phyloP scores from a whole-genome alignment of 2,797 vertebrate genomes.

The Microtus californicus region DNA sequence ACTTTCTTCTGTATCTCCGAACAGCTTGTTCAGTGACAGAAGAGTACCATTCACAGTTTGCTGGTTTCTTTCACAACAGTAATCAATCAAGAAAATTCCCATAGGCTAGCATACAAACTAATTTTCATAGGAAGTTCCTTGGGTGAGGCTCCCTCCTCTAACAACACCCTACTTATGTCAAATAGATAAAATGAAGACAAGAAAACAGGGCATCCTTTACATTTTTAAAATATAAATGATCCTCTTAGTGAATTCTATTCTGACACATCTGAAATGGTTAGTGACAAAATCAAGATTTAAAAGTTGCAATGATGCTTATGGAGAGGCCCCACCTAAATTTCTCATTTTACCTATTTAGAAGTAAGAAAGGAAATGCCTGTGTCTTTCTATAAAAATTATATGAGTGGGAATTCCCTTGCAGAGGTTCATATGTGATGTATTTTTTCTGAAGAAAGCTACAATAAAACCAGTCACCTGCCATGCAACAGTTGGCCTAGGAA shows the following conservation, averaged over 20 bases:
- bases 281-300: neutral
- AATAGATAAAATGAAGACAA: neutral
- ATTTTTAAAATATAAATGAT: neutral
- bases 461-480: neutral
- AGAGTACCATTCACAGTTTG: neutral
- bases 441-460: neutral
- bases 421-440: neutral
- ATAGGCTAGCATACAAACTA: neutral
- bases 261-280: neutral
- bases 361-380: neutral
- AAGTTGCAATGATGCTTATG: neutral
- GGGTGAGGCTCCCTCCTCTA: neutral
- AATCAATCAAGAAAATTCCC: no score
- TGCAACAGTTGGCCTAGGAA: neutral
- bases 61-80: neutral
- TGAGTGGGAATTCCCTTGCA: neutral
- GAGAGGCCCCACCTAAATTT: neutral
- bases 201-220: neutral
- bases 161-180: neutral
- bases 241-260: neutral
- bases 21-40: neutral
- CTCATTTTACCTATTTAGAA: neutral
- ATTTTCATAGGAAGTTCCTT: neutral
- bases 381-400: neutral
- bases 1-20: neutral